Evolutionary conservation across 1,140 invertebrate genomes (phyloP), one percentile per base, ranked within the genome.

Genomic region (Pseudomyrmex concolor): DNA sequence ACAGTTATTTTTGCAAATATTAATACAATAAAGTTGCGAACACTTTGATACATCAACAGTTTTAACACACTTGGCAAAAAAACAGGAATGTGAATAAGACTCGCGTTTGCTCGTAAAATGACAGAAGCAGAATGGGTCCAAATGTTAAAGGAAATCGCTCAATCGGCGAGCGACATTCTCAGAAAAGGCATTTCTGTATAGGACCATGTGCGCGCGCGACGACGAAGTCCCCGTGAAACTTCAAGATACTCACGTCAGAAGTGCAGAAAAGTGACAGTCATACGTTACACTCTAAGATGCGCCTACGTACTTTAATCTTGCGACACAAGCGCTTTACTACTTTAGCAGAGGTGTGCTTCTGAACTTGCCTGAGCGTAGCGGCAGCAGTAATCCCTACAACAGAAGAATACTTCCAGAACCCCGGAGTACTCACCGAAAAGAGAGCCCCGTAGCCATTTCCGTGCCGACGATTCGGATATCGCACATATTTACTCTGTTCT

Each of bases 381-480:
- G 91, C 94, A 90, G 93, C 92, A 90, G 92, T 92, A 93, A 93
- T 92, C 89, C 94, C 94, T 94, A 94, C 86, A 94, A 94, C 92
- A 94, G 88, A 94, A 94, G 90, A 94, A 93, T 92, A 91, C 89
- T 90, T 93, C 92, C 91, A 92, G 90, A 93, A 88, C 83, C 90
- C 92, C 91, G 85, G 91, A 74, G 67, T 90, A 90, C 89, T 92
- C 88, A 91, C 92, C 90, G 88, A 84, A 86, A 66, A 86, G 51
- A 72, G 84, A 63, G 70, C 85, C 85, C 81, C 66, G 62, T 63
- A 74, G 66, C 64, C 71, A 67, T 86, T 62, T 55, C 13, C 55
- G 17, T 71, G 51, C 13, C 19, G 22, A 48, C 25, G 48, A 84
- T 13, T 55, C 25, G n/a, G 22, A 74, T 74, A 63, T 73, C 22